Conservation (phyloP, 2,888 invertebrate genomes). For the Drosophila birchii region DNA sequence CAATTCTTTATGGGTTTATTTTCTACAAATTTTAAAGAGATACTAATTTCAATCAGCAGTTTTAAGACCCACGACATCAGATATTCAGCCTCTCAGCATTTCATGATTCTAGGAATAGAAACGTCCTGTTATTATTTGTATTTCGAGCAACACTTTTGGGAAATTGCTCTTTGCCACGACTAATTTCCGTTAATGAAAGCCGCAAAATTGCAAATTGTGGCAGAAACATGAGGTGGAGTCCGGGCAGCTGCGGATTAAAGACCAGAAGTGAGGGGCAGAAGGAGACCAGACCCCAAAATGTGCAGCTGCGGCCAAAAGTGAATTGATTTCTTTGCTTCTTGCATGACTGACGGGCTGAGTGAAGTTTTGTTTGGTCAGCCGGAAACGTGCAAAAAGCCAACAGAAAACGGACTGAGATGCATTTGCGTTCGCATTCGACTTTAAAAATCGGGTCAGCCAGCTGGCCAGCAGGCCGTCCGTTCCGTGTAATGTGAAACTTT, state of each 20-base stretch:
- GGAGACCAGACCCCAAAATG: constrained; percentile 46
- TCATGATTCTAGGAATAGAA: background rate
- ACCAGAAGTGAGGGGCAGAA: background rate
- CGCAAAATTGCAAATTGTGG: constrained; percentile 71
- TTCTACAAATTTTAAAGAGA: background rate
- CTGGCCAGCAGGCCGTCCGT: constrained; percentile 23
- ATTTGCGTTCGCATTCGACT: constrained; percentile 68
- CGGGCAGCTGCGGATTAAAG: constrained; percentile 44
- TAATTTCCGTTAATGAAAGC: constrained; percentile 76
- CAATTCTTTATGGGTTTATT: no score
- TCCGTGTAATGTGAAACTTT: constrained; percentile 60
- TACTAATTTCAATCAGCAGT: background rate
- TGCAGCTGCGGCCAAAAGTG: constrained; percentile 72
- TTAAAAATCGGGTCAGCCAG: constrained; percentile 67
- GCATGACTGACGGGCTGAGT: constrained; percentile 59
- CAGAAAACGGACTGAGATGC: constrained; percentile 10
- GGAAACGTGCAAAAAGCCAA: constrained; percentile 54
- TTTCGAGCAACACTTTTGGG: constrained; percentile 1
- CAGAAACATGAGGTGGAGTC: constrained; percentile 64
- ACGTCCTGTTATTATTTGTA: constrained; percentile 2
- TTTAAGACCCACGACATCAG: background rate
- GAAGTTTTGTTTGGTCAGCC: constrained; percentile 74
- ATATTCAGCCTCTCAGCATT: background rate
- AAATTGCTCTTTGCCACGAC: constrained; percentile 32
- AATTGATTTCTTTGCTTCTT: constrained; percentile 66